Base-by-base conservation (phyloP, 2,113 vertebrate species). In the Brachirus orientalis region DNA sequence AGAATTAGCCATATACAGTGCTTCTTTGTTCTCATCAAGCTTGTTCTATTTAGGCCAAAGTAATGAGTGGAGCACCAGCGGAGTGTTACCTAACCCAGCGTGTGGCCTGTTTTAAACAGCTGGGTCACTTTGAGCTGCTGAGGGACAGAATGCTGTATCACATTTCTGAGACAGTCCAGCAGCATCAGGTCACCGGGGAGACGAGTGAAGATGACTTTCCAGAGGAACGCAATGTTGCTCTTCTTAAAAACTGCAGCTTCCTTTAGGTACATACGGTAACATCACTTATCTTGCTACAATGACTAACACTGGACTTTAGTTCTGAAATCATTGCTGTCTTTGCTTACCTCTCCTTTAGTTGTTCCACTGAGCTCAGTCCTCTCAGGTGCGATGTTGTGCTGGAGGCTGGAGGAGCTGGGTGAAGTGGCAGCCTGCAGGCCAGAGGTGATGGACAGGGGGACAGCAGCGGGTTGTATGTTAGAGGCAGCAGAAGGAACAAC, bases 111-210 rank as follows among this genome's bases (percentile, higher is more conserved):
- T 89, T 91, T 74, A 75, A 84, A 89, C 85, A 80, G 88, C 88
- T 82, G 80, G 89, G 88, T 91, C 86, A 91, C 86, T 81, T 83
- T 85, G 63, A 83, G 82, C 82, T 75, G 77, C 63, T 80, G 36
- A 0, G 64, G 73, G 82, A 86, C 64, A 69, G 52, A 59, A 77
- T 77, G 82, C 78, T 80, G 78, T 43, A 75, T 82, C 80, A 71
- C 69, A 74, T 81, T 58, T 67, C 67, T 40, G 48, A 85, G 64
- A 63, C 52, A 46, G 41, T 22, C 58, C 75, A 44, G 55, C 79
- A 77, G 74, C 72, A 75, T 37, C 61, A 61, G 44, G 50, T 38
- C 68, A 12, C 61, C 10, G 7, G 69, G 72, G 77, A 75, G 62
- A 76, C 10, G 44, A 46, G 45, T 18, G 53, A 59, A 36, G 61